Base-by-base conservation (phyloP, 1,140 invertebrate genomes). In the Drosophila quadrilineata region DNA sequence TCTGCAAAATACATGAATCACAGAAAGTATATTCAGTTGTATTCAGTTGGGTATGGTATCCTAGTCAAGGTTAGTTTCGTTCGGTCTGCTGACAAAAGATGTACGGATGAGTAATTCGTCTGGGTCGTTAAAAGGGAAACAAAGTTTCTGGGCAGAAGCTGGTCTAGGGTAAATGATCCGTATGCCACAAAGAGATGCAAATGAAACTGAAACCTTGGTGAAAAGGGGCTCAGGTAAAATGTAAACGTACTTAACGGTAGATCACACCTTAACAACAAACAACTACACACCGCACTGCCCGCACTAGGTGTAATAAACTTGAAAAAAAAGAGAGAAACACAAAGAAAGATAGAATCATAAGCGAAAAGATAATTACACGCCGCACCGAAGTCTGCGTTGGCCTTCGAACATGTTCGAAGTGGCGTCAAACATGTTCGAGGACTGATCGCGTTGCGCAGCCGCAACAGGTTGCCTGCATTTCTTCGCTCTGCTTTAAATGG, bases 401-500 rank as follows among this genome's bases (percentile, higher is more conserved):
- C n/a, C 8, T 17, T 48, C 22, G 4, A 12, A n/a, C 33, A 21
- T 3, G 63, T 38, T 62, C 28, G 63, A 58, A 9, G 6, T 22
- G 24, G 22, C 17, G 9, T 43, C 46, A 9, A 79, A 75, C 75
- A 57, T 71, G 76, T 72, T 75, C 36, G 52, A n/a, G 19, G 10
- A 33, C 33, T 41, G 49, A 17, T 2, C 6, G 6, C 35, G 36
- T 16, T 33, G 63, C 54, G 64, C 64, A 46, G 41, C 6, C 38
- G 41, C 49, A 17, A 26, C 40, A 4, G 14, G 43, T 54, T 56
- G 3, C 57, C 62, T 86, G 80, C 80, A 86, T 62, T 86, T 86
- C 80, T 80, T 86, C 24, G 57, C 31, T 28, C 24, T 2, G n/a
- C 5, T n/a, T n/a, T 46, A 91, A 91, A 90, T 91, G 89, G 91